Evolutionary conservation across 1,140 invertebrate species (phyloP), one percentile per base, ranked within the genome.

Genomic region (Aphelenchoides fujianensis): DNA sequence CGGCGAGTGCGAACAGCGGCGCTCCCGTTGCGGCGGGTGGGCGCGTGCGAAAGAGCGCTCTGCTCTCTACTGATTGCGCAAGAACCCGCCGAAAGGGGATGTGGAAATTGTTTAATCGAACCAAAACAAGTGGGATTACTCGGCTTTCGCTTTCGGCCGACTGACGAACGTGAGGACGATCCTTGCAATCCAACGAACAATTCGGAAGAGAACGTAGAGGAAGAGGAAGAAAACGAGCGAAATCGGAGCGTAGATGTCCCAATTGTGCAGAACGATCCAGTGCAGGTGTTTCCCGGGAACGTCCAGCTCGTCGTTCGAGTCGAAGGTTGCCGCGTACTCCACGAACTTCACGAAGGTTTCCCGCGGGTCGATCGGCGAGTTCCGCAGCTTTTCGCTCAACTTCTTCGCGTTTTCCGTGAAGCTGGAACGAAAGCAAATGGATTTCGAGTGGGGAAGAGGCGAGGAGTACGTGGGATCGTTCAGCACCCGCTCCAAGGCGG

Each of bases 341-440:
- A 37, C 63, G 1, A 12, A n/a, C 34, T 66, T 34, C 12, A 66
- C 63, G 1, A 66, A 34, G 3, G 16, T 34, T 12, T 66, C 63
- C 31, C 12, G 9, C 63, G 32, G n/a, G 1, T 34, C n/a, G 12
- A 36, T 35, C 2, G 63, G 63, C 12, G 37, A 41, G 63, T 35
- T 66, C 23, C 32, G 63, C 12, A 66, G 31, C 32, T 36, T 66
- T 66, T 30, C 63, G 12, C 12, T 16, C 34, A 66, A 3, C 7
- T 66, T 66, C 27, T 36, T n/a, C 28, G 63, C 63, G 31, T 66
- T 34, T 3, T 34, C 12, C 31, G 16, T 66, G 63, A 36, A 66
- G 31, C 63, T 66, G 3, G 53, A 66, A 30, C 1, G 1, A 41
- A 19, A 9, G 7, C 59, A n/a, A n/a, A n/a, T n/a, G n/a, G n/a